These are phyloP conservation scores for Callyntrura guangdongensis DNA, from an alignment of 2,888 invertebrate species.

Conservation along the genomic window DNA sequence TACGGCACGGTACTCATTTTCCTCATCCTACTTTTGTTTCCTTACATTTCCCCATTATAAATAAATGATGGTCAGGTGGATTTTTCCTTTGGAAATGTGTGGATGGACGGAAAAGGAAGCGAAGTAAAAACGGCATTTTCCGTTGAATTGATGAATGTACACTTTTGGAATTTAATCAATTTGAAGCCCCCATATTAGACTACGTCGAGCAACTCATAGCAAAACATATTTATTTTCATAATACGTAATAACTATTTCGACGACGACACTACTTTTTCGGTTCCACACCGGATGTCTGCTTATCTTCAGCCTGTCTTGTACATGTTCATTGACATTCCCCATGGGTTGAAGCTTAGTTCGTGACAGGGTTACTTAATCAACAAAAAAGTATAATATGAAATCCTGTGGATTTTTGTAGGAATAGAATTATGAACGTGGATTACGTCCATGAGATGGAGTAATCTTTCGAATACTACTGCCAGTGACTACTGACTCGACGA, in stretches of 20 bases:
- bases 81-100: neutral
- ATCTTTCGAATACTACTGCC: constrained; percentile 46
- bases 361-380: constrained; percentile 72
- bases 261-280: constrained; percentile 36
- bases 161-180: constrained; percentile 70
- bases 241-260: constrained; percentile 38
- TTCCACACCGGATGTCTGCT: constrained; percentile 34
- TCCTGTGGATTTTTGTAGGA: constrained; percentile 66
- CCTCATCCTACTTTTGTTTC: neutral
- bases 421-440: constrained; percentile 74
- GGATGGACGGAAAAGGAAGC: neutral
- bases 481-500: neutral
- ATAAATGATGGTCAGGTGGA: constrained; percentile 14
- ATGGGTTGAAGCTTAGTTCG: constrained; percentile 71
- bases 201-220: neutral
- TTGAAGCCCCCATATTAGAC: constrained; percentile 35
- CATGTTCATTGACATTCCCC: constrained; percentile 71
- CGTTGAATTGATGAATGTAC: constrained; percentile 30
- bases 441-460: constrained; percentile 64
- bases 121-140: neutral
- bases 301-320: constrained; percentile 47
- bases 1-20: neutral
- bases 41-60: neutral
- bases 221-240: constrained; percentile 62
- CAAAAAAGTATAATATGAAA: constrained; percentile 64